Conservation (phyloP, 2,888 invertebrate genomes). For the Temnothorax unifasciatus region DNA sequence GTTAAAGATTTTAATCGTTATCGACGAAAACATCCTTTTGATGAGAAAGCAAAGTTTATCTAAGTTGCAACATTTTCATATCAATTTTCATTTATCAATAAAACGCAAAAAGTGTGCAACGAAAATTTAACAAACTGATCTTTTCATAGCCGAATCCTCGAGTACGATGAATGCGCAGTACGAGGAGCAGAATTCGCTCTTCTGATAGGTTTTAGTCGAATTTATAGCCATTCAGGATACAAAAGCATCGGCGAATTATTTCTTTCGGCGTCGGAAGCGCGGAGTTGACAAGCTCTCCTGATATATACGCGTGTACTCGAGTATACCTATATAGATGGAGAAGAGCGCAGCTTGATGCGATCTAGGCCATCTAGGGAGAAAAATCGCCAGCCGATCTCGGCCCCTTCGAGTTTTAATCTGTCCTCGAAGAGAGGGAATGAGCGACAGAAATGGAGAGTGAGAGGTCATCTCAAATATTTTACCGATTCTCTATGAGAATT, state of each 20-base stretch:
- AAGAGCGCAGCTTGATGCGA: conserved; percentile 23
- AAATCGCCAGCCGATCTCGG: conserved; percentile 16
- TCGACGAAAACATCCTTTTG: neutral
- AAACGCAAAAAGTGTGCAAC: neutral
- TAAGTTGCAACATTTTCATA: neutral
- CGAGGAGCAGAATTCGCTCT: conserved; percentile 17
- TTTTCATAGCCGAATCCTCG: conserved; percentile 32
- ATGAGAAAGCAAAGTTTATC: neutral
- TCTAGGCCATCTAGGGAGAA: conserved; percentile 43
- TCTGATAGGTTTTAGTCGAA: conserved; percentile 64
- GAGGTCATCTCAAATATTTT: conserved; percentile 42
- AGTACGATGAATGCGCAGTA: conserved; percentile 46
- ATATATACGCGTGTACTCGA: conserved; percentile 38
- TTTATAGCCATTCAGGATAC: conserved; percentile 69
- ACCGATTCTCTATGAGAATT: conserved; percentile 56
- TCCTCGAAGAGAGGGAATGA: neutral
- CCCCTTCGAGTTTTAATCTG: conserved; percentile 45
- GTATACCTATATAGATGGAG: conserved; percentile 35
- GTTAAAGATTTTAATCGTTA: neutral
- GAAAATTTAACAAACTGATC: conserved; percentile 11
- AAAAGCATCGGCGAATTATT: conserved; percentile 73
- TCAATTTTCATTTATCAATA: neutral
- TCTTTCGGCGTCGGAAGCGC: conserved; percentile 47
- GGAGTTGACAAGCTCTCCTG: conserved; percentile 25
- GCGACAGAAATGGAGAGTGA: neutral